Base-by-base conservation (phyloP, 30 jellyfish, hydroid and myxozoan species). In the Cassiopea andromeda region DNA sequence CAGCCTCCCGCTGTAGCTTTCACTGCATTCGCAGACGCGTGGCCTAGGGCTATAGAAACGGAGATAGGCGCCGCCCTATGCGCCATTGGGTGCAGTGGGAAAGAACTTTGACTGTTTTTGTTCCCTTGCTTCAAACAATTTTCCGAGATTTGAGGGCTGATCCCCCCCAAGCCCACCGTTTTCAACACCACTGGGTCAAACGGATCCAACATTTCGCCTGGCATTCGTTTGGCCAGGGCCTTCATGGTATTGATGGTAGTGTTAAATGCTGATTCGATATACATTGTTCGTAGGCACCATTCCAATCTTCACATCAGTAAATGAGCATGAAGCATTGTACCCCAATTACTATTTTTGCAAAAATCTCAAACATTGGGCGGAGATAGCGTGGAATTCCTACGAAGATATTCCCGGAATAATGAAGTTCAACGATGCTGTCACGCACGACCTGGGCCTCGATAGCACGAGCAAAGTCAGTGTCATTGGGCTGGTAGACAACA, bases 341-440 rank as follows among this genome's bases (percentile, higher is more conserved):
- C 98, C 98, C 1, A 93, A 93, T 58, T 93, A 81, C 48, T 80
- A 81, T 17, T 75, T 70, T 75, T 93, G 98, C 89, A 89, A 87
- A 64, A 87, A 72, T 61, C 89, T 93, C 17, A 81, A 87, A 72
- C 87, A 83, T 45, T 93, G 98, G 98, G 91, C 96, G 14, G 87
- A 83, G 6, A 79, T 82, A 59, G 93, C 90, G 17, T 77, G 91
- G 94, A 45, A 83, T 38, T 73, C 93, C 54, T 46, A 77, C 15
- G 91, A 72, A 69, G 87, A 66, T 6, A 79, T 93, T 0, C 97
- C 96, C 46, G 98, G 97, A 2, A 58, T 87, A 46, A 59, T 46
- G 19, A 85, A 88, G 61, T 93, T 81, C 72, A 57, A 49, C 45
- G 90, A 89, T 4, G 71, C 73, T 7, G 60, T 87, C 48, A 87